A percentile compares a stretch with the other conserved stretches of the same genome.
Evolutionary conservation across 2,113 vertebrate genomes (phyloP).

Genomic region (Pteruthius melanotis): DNA sequence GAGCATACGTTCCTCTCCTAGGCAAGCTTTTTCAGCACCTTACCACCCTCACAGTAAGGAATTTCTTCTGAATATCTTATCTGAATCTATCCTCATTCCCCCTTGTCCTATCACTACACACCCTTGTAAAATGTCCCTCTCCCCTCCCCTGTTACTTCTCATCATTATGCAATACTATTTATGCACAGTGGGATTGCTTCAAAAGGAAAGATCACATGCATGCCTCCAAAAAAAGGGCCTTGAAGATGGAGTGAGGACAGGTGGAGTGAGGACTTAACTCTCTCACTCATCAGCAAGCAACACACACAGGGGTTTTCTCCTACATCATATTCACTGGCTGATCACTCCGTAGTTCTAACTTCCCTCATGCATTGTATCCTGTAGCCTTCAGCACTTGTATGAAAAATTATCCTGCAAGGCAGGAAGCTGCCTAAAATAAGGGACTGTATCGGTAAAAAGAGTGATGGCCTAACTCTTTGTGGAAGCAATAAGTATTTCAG

Average conservation of each 20-base stretch:
- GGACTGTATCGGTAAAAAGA: neutral
- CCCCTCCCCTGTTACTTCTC: neutral
- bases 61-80: neutral
- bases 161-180: neutral
- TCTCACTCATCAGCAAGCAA: neutral
- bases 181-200: neutral
- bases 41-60: neutral
- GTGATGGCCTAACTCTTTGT: neutral
- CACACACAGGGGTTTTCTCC: neutral
- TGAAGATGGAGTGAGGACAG: too few species aligned
- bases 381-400: neutral
- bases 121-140: neutral
- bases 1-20: fast-evolving
- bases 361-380: neutral
- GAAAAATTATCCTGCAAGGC: neutral
- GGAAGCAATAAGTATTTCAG: neutral
- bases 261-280: neutral
- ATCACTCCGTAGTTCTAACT: neutral
- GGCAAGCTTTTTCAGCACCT: neutral
- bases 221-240: neutral
- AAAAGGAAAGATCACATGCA: neutral
- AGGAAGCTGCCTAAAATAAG: neutral
- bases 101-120: neutral
- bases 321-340: neutral
- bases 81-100: neutral